Base-by-base conservation (phyloP, 2,888 invertebrate genomes). In the Dorcus parallelipipedus region DNA sequence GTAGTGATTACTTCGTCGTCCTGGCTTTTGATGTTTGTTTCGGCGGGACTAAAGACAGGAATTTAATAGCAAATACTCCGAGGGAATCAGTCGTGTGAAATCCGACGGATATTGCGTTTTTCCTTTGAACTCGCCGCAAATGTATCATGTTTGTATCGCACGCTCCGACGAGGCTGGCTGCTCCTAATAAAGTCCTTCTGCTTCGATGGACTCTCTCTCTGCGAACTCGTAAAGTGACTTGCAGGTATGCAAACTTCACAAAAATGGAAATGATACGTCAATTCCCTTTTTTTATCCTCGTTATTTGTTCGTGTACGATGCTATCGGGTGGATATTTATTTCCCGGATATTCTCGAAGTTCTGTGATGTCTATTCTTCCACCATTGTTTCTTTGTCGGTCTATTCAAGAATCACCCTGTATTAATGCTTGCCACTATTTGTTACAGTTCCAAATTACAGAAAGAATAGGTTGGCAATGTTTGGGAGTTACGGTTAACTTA, bases 31-130 rank as follows among this genome's bases (percentile, higher is more conserved):
- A 33, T 33, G 26, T 33, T 33, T 33, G 26, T 45, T 45, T 45
- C 45, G 14, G 14, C 45, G 20, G 42, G 42, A 56, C 56, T 51
- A 50, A 51, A 48, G 56, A 47, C 52, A 48, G 53, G 60, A 56
- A 60, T 57, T 58, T 58, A 67, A 66, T 66, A 56, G 61, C 51
- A 58, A 33, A 33, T 33, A 33, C 26, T 33, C 26, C 3, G 52
- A 50, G 62, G 65, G 65, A 66, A 64, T 63, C 66, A 67, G 68
- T 66, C 66, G 64, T 67, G 67, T 67, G 71, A 69, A 70, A 71
- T 69, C 69, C 67, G 64, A 61, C 67, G 72, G 71, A 71, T 72
- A 72, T 73, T 73, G 69, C 71, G 68, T 73, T 73, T 71, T 71
- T 71, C 69, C 71, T 72, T 72, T 73, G 72, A 72, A 72, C 71